A percentile compares a stretch with the other conserved stretches of the same genome.
Evolutionary conservation across 1,140 invertebrate species (phyloP).

Genomic region (Stegodyphus dumicola): DNA sequence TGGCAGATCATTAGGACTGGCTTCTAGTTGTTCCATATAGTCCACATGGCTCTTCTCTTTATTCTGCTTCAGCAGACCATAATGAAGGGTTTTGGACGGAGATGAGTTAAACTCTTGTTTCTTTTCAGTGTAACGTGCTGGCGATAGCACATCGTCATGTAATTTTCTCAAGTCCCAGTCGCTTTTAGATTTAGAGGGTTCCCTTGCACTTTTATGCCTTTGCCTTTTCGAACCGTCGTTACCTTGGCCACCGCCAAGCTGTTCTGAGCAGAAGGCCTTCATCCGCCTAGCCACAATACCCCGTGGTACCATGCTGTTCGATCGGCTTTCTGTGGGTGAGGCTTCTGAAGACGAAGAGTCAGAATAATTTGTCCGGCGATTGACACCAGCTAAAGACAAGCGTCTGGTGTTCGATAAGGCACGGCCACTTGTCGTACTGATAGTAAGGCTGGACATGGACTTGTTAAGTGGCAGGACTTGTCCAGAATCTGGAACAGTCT

Average conservation of each 20-base stretch:
- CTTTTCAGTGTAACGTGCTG: not conserved
- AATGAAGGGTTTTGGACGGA: not conserved
- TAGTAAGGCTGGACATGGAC: slow-evolving; percentile 32
- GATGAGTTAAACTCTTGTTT: not conserved
- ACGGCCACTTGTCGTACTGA: not conserved
- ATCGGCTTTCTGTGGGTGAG: slow-evolving; percentile 38
- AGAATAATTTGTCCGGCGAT: slow-evolving; percentile 34
- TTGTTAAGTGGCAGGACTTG: slow-evolving; percentile 41
- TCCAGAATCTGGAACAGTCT: not conserved
- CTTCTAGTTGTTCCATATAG: slow-evolving; percentile 48
- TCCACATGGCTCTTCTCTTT: slow-evolving; percentile 17
- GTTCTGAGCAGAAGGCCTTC: slow-evolving; percentile 45
- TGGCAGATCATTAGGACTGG: slow-evolving; percentile 50
- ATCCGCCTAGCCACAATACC: slow-evolving; percentile 41
- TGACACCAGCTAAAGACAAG: slow-evolving; percentile 41
- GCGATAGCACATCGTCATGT: slow-evolving; percentile 6
- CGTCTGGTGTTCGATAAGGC: not conserved
- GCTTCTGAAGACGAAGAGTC: slow-evolving; percentile 58
- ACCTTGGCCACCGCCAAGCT: not conserved
- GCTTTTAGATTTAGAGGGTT: slow-evolving; percentile 52
- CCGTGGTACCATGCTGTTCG: slow-evolving; percentile 31
- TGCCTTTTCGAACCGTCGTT: slow-evolving; percentile 5
- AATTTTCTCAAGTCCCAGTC: slow-evolving; percentile 53
- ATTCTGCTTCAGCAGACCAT: not conserved
- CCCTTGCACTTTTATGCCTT: slow-evolving; percentile 2